A percentile compares a stretch with the other conserved stretches of the same genome.
These are phyloP conservation scores for Orthosia cruda DNA, from an alignment of 2,888 invertebrate genomes.

Conservation along the genomic window DNA sequence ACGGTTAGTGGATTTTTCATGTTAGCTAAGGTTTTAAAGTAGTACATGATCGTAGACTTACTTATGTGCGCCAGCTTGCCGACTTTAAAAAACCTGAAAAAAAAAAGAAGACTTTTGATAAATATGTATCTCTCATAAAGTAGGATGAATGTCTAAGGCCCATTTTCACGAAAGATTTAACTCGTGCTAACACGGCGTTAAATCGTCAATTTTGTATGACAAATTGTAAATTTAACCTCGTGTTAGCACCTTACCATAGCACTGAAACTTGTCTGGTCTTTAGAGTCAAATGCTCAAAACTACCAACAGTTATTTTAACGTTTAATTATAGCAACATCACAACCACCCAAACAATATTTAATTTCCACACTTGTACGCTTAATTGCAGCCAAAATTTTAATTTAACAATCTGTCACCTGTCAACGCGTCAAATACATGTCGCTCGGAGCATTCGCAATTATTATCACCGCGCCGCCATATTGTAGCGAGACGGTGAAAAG, in stretches of 20 bases:
- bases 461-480: conserved; percentile 64
- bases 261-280: not conserved
- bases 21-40: not conserved
- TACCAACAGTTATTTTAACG: not conserved
- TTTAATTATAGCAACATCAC: not conserved
- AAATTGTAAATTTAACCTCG: no score
- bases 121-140: not conserved
- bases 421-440: conserved; percentile 58
- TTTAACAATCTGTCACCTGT: conserved; percentile 62
- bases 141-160: no score
- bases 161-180: no score
- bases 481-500: conserved; percentile 69
- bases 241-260: no score
- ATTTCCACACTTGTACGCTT: conserved; percentile 19
- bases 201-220: no score
- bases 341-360: conserved; percentile 28
- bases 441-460: conserved; percentile 67
- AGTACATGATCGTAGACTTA: conserved; percentile 73
- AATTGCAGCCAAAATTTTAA: conserved; percentile 56
- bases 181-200: no score
- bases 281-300: not conserved
- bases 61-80: conserved; percentile 90
- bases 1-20: not conserved
- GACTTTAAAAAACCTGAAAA: conserved; percentile 85
- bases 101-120: conserved; percentile 55